Conservation (phyloP, 2,888 invertebrate genomes). For the Omphaloscelis lunosa region DNA sequence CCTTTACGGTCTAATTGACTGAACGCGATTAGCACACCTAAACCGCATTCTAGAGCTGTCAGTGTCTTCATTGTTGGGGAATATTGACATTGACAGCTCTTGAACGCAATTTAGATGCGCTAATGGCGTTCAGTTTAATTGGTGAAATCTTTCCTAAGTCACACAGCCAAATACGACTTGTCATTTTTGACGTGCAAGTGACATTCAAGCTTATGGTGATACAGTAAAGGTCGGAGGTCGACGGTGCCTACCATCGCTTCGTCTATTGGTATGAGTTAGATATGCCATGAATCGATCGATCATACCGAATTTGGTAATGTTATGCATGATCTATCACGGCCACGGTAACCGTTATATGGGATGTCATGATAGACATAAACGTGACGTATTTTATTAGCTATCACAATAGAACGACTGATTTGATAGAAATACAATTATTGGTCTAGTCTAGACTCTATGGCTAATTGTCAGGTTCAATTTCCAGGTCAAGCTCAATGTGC, state of each 20-base stretch:
- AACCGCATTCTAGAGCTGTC: background rate
- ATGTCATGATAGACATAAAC: slow-evolving; percentile 24
- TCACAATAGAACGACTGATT: slow-evolving; percentile 43
- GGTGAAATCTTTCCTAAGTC: background rate
- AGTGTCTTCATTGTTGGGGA: background rate
- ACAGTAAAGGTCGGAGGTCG: no score
- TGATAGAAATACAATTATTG: slow-evolving; percentile 34
- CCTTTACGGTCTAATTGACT: background rate
- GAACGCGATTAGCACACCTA: background rate
- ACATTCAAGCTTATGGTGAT: background rate
- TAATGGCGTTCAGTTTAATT: background rate
- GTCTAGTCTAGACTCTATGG: slow-evolving; percentile 23
- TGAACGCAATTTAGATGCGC: background rate
- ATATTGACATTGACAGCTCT: background rate
- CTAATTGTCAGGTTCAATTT: slow-evolving; percentile 23
- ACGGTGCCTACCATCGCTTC: background rate
- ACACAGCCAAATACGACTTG: background rate
- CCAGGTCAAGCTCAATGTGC: slow-evolving; percentile 22
- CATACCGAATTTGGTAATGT: slow-evolving; percentile 45
- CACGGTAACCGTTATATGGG: slow-evolving; percentile 27
- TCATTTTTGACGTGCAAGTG: background rate
- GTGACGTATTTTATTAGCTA: slow-evolving; percentile 30
- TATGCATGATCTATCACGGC: slow-evolving; percentile 47
- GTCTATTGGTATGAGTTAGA: background rate
- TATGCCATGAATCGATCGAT: background rate